Conservation (phyloP, 1,140 invertebrate species). For the Meteorus sp. region DNA sequence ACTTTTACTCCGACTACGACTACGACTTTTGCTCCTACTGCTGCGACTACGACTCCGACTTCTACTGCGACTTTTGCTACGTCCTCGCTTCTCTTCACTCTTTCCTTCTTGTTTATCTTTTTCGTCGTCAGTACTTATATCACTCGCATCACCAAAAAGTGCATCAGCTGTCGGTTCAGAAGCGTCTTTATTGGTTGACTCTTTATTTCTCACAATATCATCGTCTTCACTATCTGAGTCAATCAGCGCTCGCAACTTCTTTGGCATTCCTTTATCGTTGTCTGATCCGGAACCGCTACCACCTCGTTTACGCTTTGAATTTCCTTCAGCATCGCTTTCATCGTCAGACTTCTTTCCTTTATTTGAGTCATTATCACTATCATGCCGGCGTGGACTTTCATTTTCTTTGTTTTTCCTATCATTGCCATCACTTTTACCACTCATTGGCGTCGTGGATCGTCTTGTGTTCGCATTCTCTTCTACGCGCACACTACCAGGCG, state of each 20-base stretch:
- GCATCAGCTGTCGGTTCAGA: slow-evolving; percentile 72
- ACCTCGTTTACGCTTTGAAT: slow-evolving; percentile 37
- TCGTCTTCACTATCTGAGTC: slow-evolving; percentile 62
- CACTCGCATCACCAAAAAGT: slow-evolving; percentile 90
- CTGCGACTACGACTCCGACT: slow-evolving; percentile 46
- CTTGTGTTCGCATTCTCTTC: slow-evolving; percentile 37
- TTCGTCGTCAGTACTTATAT: slow-evolving; percentile 83
- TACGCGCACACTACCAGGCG: slow-evolving; percentile 22
- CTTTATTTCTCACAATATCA: not conserved
- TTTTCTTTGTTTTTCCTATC: slow-evolving; percentile 18
- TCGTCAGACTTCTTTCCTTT: slow-evolving; percentile 35
- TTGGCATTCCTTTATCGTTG: slow-evolving; percentile 34
- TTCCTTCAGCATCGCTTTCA: slow-evolving; percentile 33
- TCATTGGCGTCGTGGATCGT: slow-evolving; percentile 51
- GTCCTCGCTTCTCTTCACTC: slow-evolving; percentile 44
- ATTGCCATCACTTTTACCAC: slow-evolving; percentile 39
- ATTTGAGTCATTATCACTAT: too few species aligned
- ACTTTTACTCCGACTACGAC: slow-evolving; percentile 44
- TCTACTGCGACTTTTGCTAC: slow-evolving; percentile 47
- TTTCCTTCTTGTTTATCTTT: slow-evolving; percentile 59
- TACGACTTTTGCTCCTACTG: slow-evolving; percentile 43
- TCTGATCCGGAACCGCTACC: slow-evolving; percentile 48
- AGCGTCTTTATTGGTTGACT: slow-evolving; percentile 49
- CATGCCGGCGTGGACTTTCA: slow-evolving; percentile 52
- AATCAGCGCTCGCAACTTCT: slow-evolving; percentile 53